Base-by-base conservation (phyloP, 2,113 vertebrate species). In the Sinocyclocheilus maitianheensis region DNA sequence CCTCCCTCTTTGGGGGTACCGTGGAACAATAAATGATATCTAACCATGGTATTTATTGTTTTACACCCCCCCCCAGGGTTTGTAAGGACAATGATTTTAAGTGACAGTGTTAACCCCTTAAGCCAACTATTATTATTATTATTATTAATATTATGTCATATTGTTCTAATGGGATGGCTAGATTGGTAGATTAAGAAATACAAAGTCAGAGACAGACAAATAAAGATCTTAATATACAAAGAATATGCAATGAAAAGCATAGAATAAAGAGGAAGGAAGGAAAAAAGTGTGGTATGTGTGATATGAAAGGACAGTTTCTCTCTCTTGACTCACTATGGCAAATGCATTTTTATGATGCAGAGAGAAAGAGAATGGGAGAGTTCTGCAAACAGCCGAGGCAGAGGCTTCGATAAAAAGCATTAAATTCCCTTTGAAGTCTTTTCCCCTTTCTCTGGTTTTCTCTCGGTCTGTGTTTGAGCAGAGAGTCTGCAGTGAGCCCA, bases 401-500 rank as follows among this genome's bases (percentile, higher is more conserved):
- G 37, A 85, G 46, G 40, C 79, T 79, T 58, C 55, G 84, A 89
- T 77, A 89, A 87, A 89, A 79, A 78, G 43, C 80, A 83, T 78
- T 69, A 40, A 72, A 87, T 87, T 87, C 86, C 82, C 88, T 89
- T 89, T 89, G 88, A 89, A 89, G 88, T 83, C 65, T 86, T 81
- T 86, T 86, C 77, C 58, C 79, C 72, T 72, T 74, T 55, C 26
- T 37, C 81, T n/a, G 37, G 77, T 24, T 69, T 75, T 40, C 40
- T 34, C 43, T 48, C 48, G 60, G n/a, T 77, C 67, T 71, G 80
- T 83, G 77, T 85, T 83, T 88, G 40, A 63, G 24, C 40, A 11
- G 14, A 60, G 79, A 11, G 72, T 53, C 87, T 46, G 60, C 84
- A 78, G 43, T 77, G 43, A 18, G 7, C n/a, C 77, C 62, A 85